Evolutionary conservation across 1,140 invertebrate genomes (phyloP).

Genomic region (Drosophila punjabiensis): DNA sequence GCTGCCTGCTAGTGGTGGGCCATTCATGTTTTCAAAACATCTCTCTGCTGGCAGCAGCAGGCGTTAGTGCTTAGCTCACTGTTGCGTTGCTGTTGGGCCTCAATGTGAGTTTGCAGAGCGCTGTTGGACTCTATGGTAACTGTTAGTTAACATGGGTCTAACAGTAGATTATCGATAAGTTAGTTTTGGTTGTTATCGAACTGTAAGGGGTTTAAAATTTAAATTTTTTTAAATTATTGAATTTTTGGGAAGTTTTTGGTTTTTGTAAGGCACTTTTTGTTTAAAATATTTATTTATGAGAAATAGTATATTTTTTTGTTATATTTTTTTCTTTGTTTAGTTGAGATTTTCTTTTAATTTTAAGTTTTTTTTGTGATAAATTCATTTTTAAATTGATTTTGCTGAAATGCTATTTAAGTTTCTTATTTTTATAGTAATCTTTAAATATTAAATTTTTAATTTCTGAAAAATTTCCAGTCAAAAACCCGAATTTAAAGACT

Average conservation of each 20-base stretch:
- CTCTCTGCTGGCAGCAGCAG: not conserved
- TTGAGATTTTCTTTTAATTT: not conserved
- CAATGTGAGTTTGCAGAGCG: slow-evolving; percentile 4
- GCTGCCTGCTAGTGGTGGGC: not conserved
- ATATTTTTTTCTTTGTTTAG: not conserved
- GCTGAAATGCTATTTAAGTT: not conserved
- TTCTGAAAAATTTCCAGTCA: not conserved
- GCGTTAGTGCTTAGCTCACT: slow-evolving; percentile 7
- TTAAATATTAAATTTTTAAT: not conserved
- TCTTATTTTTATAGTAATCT: not conserved
- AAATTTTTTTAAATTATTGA: not conserved
- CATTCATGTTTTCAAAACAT: not conserved
- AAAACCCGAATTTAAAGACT: slow-evolving; percentile 5
- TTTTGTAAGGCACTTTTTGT: accelerated
- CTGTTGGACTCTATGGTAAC: too few relatives aligned
- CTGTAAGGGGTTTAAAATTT: not conserved
- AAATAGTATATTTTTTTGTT: not conserved
- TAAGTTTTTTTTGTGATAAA: not conserved
- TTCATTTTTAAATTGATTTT: too few relatives aligned
- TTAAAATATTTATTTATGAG: too few relatives aligned
- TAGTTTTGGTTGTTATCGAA: not conserved
- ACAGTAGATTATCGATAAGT: slow-evolving; percentile 14
- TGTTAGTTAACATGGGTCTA: not conserved
- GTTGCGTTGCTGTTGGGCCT: not conserved
- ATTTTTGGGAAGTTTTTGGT: not conserved